Conservation (phyloP, 2,113 vertebrate species). For the Zapus hudsonius region DNA sequence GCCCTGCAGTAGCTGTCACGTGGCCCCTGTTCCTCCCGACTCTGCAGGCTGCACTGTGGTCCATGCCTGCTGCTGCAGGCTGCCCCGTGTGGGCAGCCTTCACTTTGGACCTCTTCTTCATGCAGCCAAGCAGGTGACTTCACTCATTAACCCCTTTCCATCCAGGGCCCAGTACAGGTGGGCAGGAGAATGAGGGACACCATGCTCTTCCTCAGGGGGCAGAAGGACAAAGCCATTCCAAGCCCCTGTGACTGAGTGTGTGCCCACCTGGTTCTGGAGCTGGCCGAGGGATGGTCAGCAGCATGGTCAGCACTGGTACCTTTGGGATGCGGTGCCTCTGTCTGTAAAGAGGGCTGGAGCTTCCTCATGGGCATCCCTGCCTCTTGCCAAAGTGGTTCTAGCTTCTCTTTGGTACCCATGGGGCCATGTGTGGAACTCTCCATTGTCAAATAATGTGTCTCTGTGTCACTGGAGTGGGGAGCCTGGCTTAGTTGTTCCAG, state of each 20-base stretch:
- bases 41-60: background rate
- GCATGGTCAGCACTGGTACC: rapidly evolving
- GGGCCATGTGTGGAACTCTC: too few species aligned
- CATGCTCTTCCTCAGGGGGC: background rate
- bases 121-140: background rate
- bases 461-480: background rate
- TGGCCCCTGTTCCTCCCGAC: background rate
- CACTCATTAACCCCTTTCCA: background rate
- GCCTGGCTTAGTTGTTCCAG: background rate
- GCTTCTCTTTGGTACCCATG: background rate
- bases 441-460: rapidly evolving
- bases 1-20: background rate
- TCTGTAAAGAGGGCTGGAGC: background rate
- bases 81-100: background rate
- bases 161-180: background rate
- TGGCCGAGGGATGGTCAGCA: too few species aligned
- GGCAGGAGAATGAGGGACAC: background rate
- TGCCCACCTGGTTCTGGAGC: background rate
- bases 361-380: too few species aligned
- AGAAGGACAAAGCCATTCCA: background rate
- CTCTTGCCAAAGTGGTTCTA: background rate
- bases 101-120: background rate
- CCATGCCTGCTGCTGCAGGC: background rate
- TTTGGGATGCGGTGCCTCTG: background rate
- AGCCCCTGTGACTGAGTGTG: background rate